These are phyloP conservation scores for Phallusia fumigata DNA, from an alignment of 23 tunicate genomes.

Conservation along the genomic window DNA sequence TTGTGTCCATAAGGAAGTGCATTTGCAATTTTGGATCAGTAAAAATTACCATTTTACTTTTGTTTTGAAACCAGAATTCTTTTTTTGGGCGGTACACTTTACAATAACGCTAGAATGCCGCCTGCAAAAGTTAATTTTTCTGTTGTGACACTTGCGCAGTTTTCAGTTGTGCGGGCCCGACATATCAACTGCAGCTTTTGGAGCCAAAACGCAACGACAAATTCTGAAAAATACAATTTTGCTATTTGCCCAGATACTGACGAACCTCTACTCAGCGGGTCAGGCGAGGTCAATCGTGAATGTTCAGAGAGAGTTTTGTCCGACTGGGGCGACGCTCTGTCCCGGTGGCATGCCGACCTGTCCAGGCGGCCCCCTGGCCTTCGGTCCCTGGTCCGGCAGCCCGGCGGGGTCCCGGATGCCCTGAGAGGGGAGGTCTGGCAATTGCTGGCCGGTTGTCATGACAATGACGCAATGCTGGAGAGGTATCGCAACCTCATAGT, in stretches of 20 bases:
- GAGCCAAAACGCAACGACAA: no score
- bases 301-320: slow-evolving; percentile 73
- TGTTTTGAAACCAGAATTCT: no score
- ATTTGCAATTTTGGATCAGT: no score
- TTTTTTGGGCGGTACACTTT: no score
- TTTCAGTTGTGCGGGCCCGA: no score
- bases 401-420: slow-evolving; percentile 76
- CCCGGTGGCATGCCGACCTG: slow-evolving; percentile 70
- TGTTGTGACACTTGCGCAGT: no score
- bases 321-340: slow-evolving; percentile 70
- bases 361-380: slow-evolving; percentile 65
- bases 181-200: no score
- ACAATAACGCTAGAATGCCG: no score
- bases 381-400: slow-evolving; percentile 51
- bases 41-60: no score
- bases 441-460: slow-evolving; percentile 86
- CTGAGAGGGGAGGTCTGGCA: slow-evolving; percentile 94
- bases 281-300: slow-evolving; percentile 75
- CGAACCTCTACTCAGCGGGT: slow-evolving; percentile 85
- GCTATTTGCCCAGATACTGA: slow-evolving; percentile 94
- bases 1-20: no score
- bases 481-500: slow-evolving; percentile 61
- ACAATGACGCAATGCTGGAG: slow-evolving; percentile 75
- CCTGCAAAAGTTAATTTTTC: no score
- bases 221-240: no score